phyloP scores from a whole-genome alignment of 2,797 vertebrate species.

The Gouania willdenowi region DNA sequence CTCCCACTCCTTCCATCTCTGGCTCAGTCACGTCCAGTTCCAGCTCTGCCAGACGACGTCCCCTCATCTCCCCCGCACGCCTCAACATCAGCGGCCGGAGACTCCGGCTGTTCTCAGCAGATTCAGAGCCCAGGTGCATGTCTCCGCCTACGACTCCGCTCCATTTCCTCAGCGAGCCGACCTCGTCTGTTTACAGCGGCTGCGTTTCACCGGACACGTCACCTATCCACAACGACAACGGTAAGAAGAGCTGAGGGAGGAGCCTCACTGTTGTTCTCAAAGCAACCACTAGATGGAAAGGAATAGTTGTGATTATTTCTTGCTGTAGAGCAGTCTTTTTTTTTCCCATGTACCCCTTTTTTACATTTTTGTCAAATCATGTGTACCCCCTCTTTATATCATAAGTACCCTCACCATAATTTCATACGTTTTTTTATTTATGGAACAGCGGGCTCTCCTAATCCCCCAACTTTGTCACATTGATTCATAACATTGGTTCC shows the following conservation, averaged over 20 bases:
- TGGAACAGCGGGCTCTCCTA: no score
- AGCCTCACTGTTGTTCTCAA: neutral
- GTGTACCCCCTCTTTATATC: no score
- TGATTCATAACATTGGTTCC: no score
- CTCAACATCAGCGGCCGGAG: constrained; percentile 87
- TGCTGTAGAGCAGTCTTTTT: no score
- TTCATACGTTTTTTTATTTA: no score
- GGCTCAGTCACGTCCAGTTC: constrained; percentile 87
- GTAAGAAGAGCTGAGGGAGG: constrained; percentile 23
- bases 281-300: constrained; percentile 22
- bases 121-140: constrained; percentile 50
- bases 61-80: constrained; percentile 93
- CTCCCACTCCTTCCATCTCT: constrained; percentile 85
- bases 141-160: constrained; percentile 45
- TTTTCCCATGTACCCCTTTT: neutral
- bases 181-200: constrained; percentile 50
- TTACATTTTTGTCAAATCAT: no score
- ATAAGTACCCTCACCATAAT: no score
- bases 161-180: constrained; percentile 65
- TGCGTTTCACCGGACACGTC: constrained; percentile 60
- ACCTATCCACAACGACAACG: constrained; percentile 58
- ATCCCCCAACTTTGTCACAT: no score
- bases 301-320: no score
- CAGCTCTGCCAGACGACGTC: constrained; percentile 84
- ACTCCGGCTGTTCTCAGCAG: constrained; percentile 79